Conservation (phyloP, 1,140 invertebrate species). For the Eubasilissa regina region DNA sequence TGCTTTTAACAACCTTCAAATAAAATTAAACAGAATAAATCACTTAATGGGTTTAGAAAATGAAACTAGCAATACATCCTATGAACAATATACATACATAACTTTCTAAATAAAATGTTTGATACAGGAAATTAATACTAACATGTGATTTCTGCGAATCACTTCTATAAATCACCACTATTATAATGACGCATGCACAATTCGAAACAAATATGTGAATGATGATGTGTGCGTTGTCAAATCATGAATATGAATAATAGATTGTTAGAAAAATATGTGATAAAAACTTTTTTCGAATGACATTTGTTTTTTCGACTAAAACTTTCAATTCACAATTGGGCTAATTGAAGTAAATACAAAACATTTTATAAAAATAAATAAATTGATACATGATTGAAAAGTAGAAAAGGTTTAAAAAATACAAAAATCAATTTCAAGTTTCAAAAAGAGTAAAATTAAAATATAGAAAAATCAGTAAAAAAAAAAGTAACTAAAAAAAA, state of each 20-base stretch:
- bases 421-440: slow-evolving; percentile 37
- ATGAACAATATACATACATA: neutral
- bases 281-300: slow-evolving; percentile 15
- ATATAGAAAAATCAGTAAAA: slow-evolving; percentile 41
- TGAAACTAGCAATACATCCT: neutral
- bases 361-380: slow-evolving; percentile 26
- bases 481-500: slow-evolving; percentile 23
- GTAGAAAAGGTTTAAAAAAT: slow-evolving; percentile 24
- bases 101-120: slow-evolving; percentile 7
- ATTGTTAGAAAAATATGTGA: neutral
- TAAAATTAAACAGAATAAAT: neutral
- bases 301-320: slow-evolving; percentile 10
- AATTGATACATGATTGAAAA: slow-evolving; percentile 24
- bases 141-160: slow-evolving; percentile 29
- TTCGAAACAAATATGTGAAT: neutral
- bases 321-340: slow-evolving; percentile 47
- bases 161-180: neutral
- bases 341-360: slow-evolving; percentile 58
- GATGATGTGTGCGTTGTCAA: slow-evolving; percentile 18
- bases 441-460: slow-evolving; percentile 29
- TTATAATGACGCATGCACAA: slow-evolving; percentile 28
- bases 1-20: neutral
- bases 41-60: neutral
- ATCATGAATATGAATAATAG: slow-evolving; percentile 22
- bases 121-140: slow-evolving; percentile 5